These are phyloP conservation scores for Cremastinae sp. DNA, from an alignment of 2,888 invertebrate genomes.

Conservation along the genomic window DNA sequence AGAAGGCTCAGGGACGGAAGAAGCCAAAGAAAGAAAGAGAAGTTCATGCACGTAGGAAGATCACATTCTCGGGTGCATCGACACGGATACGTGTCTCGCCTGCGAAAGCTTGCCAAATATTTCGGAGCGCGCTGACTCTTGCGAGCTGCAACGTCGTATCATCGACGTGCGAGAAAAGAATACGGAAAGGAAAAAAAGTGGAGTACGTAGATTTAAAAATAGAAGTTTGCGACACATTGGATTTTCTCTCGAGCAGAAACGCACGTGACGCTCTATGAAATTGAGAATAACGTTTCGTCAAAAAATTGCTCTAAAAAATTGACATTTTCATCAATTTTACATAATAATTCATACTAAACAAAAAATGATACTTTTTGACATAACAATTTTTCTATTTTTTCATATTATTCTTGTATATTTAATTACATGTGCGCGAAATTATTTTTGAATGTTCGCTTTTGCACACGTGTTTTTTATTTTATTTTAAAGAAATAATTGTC, in stretches of 20 bases:
- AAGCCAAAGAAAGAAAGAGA: conserved; percentile 1
- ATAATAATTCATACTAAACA: no score
- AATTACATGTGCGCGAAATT: neutral
- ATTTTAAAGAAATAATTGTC: conserved; percentile 2
- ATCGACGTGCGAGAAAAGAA: conserved; percentile 33
- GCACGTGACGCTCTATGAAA: conserved; percentile 2
- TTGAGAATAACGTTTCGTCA: no score
- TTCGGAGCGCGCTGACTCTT: conserved; percentile 32
- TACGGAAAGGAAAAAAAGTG: conserved; percentile 7
- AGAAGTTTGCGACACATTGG: conserved; percentile 22
- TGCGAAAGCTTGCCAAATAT: conserved; percentile 38
- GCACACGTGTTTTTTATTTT: no score
- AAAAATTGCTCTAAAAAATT: neutral
- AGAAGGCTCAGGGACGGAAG: neutral
- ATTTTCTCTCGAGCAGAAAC: conserved; percentile 25
- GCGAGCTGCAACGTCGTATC: conserved; percentile 35
- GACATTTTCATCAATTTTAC: no score
- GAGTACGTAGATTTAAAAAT: conserved; percentile 21
- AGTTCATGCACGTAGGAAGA: conserved; percentile 4
- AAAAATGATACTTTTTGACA: neutral
- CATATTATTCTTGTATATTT: neutral
- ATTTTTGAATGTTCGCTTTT: no score
- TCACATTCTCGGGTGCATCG: conserved; percentile 41
- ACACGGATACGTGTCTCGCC: conserved; percentile 33
- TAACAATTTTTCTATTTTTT: neutral